These are phyloP conservation scores for Laterallus jamaicensis DNA, from an alignment of 2,113 vertebrate genomes.

Conservation along the genomic window DNA sequence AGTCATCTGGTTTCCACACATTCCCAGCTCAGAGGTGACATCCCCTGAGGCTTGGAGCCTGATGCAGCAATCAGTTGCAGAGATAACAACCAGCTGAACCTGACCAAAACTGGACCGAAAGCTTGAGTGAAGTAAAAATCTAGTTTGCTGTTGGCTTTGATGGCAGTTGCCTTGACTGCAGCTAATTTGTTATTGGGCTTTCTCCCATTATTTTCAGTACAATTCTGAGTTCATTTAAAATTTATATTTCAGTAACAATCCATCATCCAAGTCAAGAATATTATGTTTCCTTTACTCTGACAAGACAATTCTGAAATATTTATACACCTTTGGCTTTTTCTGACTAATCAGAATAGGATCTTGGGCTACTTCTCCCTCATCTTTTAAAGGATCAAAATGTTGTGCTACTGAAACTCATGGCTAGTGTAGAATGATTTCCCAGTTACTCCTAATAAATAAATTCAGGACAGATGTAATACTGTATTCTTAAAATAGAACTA, in stretches of 20 bases:
- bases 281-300: neutral
- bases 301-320: neutral
- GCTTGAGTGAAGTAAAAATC: neutral
- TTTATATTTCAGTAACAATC: neutral
- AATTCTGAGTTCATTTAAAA: neutral
- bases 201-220: neutral
- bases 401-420: neutral
- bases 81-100: neutral
- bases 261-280: neutral
- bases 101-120: neutral
- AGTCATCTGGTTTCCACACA: neutral
- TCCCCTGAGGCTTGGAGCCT: neutral
- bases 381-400: constrained; percentile 3
- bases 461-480: neutral
- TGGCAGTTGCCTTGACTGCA: neutral
- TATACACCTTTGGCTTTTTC: neutral
- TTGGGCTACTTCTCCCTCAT: neutral
- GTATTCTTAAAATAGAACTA: neutral
- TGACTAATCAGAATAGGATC: neutral
- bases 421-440: neutral
- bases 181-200: neutral
- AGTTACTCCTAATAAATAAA: neutral
- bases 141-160: neutral
- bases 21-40: neutral
- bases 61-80: neutral